Base-by-base conservation (phyloP, 2,888 invertebrate genomes). In the Agonopterix subpropinquella region DNA sequence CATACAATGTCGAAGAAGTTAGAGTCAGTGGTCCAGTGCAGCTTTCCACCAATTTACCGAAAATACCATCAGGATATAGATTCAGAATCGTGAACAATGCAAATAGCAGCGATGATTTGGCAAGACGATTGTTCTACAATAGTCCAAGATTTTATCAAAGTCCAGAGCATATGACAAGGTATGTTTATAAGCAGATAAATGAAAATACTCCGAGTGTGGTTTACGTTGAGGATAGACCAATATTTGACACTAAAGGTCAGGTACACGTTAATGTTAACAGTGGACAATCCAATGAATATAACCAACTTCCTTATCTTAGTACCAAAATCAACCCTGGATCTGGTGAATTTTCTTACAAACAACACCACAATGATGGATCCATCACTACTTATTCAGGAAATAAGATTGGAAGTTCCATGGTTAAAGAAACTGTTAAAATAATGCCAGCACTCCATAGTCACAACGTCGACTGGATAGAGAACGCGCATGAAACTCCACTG, bases 1-100 rank as follows among this genome's bases (percentile, higher is more conserved):
- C 28, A 28, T 28, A 53, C 9, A 54, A 57, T 47, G 51, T 55
- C 18, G 51, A 54, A 49, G 51, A 55, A 11, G 53, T 44, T 11
- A 1, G 28, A 28, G 28, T 28, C 28, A 28, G 28, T 28, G 5
- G 4, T 28, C 28, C 28, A 28, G 28, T 28, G 52, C 57, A n/a
- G 53, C 51, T 5, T 28, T 44, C 46, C n/a, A 49, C 53, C 11
- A 45, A 44, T 13, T 43, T 43, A 13, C 47, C 46, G 8, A 53
- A 44, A 43, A 28, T 43, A n/a, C 15, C 13, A 9, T 35, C 36
- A 28, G 45, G 45, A 45, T 46, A 45, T 48, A 18, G 43, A 45
- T 43, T 48, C 2, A 45, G 45, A 15, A 45, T 45, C 8, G 11
- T 45, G 10, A 39, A 45, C 11, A 11, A 37, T 36, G 42, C 45